phyloP scores from a whole-genome alignment of 2,888 invertebrate genomes.

The Peribatodes rhomboidaria region DNA sequence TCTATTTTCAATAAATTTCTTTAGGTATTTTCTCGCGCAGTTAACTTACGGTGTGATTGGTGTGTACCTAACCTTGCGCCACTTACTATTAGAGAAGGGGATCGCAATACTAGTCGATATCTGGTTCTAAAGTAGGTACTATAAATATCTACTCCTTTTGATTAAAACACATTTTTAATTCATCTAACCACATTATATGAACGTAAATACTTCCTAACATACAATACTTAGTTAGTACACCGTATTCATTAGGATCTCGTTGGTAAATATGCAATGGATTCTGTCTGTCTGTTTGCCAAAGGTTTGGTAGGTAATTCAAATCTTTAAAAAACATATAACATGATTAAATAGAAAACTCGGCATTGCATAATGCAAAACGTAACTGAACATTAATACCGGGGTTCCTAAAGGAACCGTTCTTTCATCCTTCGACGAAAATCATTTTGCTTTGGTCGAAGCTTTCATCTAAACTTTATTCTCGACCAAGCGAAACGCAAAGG shows the following conservation, averaged over 20 bases:
- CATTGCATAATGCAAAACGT: no score
- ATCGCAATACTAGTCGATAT: neutral
- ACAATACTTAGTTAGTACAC: no score
- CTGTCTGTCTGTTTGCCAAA: no score
- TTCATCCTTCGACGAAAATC: no score
- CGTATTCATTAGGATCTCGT: no score
- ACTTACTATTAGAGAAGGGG: neutral
- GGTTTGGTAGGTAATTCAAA: no score
- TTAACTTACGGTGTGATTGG: neutral
- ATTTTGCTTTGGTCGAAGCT: no score
- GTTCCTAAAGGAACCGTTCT: neutral
- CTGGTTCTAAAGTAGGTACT: neutral
- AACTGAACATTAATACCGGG: no score
- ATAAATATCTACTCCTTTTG: neutral
- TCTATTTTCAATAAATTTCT: neutral
- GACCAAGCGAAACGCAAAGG: neutral
- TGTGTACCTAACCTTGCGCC: slow-evolving; percentile 1
- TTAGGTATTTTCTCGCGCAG: neutral
- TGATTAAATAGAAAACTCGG: no score
- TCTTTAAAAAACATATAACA: no score
- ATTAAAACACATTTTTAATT: neutral
- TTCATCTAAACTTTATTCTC: neutral
- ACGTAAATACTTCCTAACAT: no score
- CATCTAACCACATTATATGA: neutral
- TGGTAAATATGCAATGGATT: no score